These are phyloP conservation scores for Rousettus leschenaultii DNA, from an alignment of 2,113 vertebrate species.

Conservation along the genomic window DNA sequence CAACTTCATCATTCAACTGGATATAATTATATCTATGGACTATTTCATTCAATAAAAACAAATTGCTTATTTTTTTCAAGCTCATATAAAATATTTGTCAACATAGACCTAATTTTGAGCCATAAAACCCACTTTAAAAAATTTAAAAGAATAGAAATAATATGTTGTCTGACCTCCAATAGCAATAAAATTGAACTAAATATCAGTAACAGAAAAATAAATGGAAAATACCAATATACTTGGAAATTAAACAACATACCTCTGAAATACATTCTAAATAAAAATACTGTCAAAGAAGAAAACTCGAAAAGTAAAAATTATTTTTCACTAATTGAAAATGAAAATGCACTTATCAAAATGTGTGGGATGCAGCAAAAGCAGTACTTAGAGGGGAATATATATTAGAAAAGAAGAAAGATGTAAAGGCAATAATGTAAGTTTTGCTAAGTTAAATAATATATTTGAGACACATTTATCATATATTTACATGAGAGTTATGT, in stretches of 20 bases:
- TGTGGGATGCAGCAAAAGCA: background rate
- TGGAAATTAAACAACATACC: background rate
- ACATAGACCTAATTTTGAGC: background rate
- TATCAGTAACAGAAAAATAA: background rate
- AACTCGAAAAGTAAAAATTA: background rate
- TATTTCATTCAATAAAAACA: background rate
- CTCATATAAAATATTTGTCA: background rate
- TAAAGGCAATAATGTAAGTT: background rate
- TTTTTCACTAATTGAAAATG: background rate
- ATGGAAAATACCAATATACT: background rate
- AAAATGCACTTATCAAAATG: background rate
- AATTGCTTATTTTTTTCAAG: background rate
- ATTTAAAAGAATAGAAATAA: background rate
- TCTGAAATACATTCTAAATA: background rate
- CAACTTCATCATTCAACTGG: background rate
- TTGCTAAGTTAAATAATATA: background rate
- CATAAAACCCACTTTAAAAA: background rate
- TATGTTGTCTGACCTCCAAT: background rate
- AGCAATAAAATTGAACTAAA: background rate
- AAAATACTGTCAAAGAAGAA: background rate
- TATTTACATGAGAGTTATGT: background rate
- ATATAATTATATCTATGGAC: background rate
- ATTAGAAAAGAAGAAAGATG: background rate
- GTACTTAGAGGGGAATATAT: background rate
- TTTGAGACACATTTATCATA: background rate